A percentile compares a stretch with the other conserved stretches of the same genome.
These are phyloP conservation scores for Neodiprion lecontei DNA, from an alignment of 1,140 invertebrate species.

Conservation along the genomic window DNA sequence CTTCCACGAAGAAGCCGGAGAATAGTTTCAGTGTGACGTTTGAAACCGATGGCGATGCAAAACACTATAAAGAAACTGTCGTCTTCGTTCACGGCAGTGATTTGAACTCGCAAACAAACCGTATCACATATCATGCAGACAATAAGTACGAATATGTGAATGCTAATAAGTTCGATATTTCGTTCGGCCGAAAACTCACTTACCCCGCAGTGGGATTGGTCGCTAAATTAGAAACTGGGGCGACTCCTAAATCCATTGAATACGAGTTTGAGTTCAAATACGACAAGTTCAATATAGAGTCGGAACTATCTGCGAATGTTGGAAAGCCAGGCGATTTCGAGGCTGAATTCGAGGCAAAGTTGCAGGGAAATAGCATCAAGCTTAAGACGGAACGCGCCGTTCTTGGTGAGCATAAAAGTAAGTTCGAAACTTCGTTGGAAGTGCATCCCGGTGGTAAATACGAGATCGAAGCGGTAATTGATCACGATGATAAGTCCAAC, in stretches of 20 bases:
- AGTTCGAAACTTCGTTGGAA: conserved; percentile 67
- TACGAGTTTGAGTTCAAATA: conserved; percentile 62
- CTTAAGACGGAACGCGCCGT: conserved; percentile 64
- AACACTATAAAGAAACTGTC: conserved; percentile 58
- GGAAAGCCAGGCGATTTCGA: conserved; percentile 66
- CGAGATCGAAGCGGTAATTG: conserved; percentile 66
- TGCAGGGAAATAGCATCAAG: conserved; percentile 67
- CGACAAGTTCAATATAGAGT: conserved; percentile 63
- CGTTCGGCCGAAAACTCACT: conserved; percentile 58
- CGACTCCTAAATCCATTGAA: conserved; percentile 62
- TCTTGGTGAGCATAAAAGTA: conserved; percentile 65
- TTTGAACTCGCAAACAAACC: conserved; percentile 63
- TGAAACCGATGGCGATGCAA: conserved; percentile 45
- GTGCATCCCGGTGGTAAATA: conserved; percentile 70
- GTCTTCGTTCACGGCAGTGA: conserved; percentile 69
- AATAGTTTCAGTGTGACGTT: conserved; percentile 67
- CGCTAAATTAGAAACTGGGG: conserved; percentile 60
- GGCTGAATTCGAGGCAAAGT: conserved; percentile 62
- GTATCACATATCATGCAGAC: conserved; percentile 61
- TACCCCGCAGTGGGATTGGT: conserved; percentile 63
- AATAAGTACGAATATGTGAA: conserved; percentile 53
- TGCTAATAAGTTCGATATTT: conserved; percentile 44
- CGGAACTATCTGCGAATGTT: conserved; percentile 64
- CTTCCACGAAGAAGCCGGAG: conserved; percentile 61
- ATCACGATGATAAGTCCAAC: conserved; percentile 61